Evolutionary conservation across 2,888 invertebrate species (phyloP).

Genomic region (Hartigia nigra): DNA sequence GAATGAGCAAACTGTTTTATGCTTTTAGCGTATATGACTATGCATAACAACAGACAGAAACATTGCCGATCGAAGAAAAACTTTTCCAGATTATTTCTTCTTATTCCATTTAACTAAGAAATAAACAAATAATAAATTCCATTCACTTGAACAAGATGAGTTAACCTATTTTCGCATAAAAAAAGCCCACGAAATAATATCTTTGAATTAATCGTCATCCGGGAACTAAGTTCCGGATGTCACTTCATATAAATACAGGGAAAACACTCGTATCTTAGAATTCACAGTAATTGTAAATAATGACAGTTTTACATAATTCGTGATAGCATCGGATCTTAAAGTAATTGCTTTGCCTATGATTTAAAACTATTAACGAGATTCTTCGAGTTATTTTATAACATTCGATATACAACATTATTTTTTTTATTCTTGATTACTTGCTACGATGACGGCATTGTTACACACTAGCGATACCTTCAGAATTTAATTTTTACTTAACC

Average conservation of each 20-base stretch:
- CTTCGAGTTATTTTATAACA: not conserved
- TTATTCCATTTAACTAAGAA: no score
- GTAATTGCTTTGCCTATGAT: not conserved
- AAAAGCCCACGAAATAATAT: not conserved
- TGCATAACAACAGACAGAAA: not conserved
- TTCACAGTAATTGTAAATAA: not conserved
- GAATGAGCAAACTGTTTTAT: not conserved
- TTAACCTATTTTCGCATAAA: not conserved
- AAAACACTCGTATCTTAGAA: not conserved
- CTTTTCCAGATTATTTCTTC: not conserved
- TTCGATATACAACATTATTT: not conserved
- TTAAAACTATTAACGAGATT: not conserved
- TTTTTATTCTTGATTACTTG: not conserved
- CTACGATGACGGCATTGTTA: not conserved
- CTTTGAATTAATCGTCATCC: no score
- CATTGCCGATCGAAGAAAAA: not conserved
- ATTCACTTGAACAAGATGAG: not conserved
- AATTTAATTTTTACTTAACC: not conserved
- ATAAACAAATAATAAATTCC: no score
- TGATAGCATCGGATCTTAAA: not conserved
- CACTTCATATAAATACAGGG: not conserved
- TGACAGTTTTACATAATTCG: not conserved
- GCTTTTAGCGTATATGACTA: not conserved
- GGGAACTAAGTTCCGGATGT: not conserved
- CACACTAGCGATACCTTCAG: not conserved